Percentiles rank a stretch among this genome's conserved stretches.
phyloP scores from a whole-genome alignment of 2,113 vertebrate genomes.

The Pandion haliaetus region DNA sequence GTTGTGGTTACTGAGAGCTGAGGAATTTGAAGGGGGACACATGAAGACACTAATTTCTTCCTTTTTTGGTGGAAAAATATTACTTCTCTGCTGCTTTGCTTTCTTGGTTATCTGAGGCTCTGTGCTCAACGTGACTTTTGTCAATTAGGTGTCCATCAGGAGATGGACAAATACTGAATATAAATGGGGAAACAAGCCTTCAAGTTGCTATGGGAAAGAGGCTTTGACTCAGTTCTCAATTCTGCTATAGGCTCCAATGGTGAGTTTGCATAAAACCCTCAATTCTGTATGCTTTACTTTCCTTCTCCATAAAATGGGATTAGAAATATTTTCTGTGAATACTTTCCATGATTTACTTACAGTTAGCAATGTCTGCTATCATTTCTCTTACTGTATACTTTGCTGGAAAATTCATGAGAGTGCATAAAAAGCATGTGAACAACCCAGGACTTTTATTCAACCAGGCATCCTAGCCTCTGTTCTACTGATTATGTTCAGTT shows the following conservation, averaged over 20 bases:
- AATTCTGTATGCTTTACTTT: neutral
- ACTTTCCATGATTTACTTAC: neutral
- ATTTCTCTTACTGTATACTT: neutral
- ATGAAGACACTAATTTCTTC: neutral
- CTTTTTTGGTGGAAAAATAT: neutral
- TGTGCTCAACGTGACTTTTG: neutral
- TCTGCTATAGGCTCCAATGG: neutral
- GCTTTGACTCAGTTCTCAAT: neutral
- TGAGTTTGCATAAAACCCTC: neutral
- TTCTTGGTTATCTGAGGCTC: neutral
- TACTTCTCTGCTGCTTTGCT: neutral
- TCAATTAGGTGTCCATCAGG: neutral
- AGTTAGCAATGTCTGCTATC: fast-evolving
- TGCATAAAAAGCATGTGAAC: neutral
- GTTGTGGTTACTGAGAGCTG: neutral
- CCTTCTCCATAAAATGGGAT: neutral
- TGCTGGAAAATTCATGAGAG: neutral
- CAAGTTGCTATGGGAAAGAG: neutral
- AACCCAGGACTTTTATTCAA: neutral
- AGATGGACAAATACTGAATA: neutral
- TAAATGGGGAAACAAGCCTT: neutral
- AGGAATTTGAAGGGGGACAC: neutral
- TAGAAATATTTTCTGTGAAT: neutral
- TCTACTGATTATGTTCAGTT: neutral
- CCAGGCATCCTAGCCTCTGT: neutral